Conservation (phyloP, 35 echinoderm and acorn worm species). For the Ptychodera flava region DNA sequence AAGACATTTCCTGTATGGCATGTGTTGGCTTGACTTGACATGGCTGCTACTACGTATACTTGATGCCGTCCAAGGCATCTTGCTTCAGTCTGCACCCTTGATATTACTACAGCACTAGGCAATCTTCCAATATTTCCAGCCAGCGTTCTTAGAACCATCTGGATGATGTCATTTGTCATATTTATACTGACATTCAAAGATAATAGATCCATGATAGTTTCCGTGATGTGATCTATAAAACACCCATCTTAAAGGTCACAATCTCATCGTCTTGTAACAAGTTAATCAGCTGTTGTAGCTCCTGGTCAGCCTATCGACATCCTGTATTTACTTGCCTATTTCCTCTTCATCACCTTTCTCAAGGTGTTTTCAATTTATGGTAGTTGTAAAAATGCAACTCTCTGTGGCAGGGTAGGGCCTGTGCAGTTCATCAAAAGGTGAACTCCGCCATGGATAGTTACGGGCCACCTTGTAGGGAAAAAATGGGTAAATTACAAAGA, state of each 20-base stretch:
- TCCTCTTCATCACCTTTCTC: not conserved
- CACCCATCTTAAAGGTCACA: constrained; percentile 7
- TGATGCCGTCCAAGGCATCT: constrained; percentile 33
- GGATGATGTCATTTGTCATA: constrained; percentile 23
- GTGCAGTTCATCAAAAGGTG: no score
- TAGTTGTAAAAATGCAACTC: no score
- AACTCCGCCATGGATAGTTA: no score
- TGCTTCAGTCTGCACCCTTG: constrained; percentile 18
- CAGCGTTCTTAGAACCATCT: constrained; percentile 25
- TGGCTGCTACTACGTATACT: constrained; percentile 27
- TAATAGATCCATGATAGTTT: constrained; percentile 32
- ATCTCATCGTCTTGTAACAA: constrained; percentile 16
- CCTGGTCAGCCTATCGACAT: not conserved
- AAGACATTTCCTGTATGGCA: constrained; percentile 41
- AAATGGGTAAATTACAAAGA: no score
- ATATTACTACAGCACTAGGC: constrained; percentile 4
- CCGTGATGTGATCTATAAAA: constrained; percentile 20
- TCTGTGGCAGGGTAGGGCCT: no score
- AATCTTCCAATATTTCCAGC: constrained; percentile 21
- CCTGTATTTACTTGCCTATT: not conserved
- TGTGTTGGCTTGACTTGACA: not conserved
- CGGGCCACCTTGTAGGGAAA: no score
- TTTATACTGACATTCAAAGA: constrained; percentile 23
- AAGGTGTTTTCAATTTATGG: not conserved
- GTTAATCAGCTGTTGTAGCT: not conserved